Evolutionary conservation across 2,797 vertebrate genomes (phyloP), one percentile per base, ranked within the genome.

Genomic region (Schizopygopsis pylzovi): DNA sequence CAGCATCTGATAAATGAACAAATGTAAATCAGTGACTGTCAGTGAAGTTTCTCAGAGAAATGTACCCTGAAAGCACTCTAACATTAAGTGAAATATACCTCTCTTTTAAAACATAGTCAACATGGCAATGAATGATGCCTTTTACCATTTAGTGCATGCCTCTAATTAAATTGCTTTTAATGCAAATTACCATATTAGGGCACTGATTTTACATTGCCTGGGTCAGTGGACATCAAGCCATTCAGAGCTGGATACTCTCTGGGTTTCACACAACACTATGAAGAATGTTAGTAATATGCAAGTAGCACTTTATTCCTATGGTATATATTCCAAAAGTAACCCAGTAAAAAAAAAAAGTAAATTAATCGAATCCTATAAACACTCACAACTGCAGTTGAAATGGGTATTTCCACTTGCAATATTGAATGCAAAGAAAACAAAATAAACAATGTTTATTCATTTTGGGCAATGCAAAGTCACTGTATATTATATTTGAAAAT

Each of bases 111-210:
- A 80, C 73, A 75, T 37, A 77, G 79, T 88, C 49, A 68, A 25
- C 49, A 86, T 86, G 61, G 82, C n/a, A 88, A 86, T 77, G 61
- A 79, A 45, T 84, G 63, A 85, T 80, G 84, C 56, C 43, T 73
- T 88, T 88, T 63, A 80, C 43, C 67, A 79, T 82, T 86, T 43
- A 76, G 33, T 80, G 43, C 49, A 45, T 33, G 45, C 28, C 49
- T 67, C 39, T 39, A 82, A 76, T 82, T 82, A 79, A 41, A 45
- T 39, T 59, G 33, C 43, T 85, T 83, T 39, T 68, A 86, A 87
- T 87, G 63, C 88, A 87, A 82, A 72, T 81, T 22, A 52, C 41
- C 25, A 63, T 52, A 72, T 83, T 79, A 43, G 45, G 39, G 37
- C 67, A 68, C 65, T 71, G 33, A 61, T 25, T 80, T 49, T 70